Evolutionary conservation across 2,888 invertebrate species (phyloP).

Genomic region (Agapostemon virescens): DNA sequence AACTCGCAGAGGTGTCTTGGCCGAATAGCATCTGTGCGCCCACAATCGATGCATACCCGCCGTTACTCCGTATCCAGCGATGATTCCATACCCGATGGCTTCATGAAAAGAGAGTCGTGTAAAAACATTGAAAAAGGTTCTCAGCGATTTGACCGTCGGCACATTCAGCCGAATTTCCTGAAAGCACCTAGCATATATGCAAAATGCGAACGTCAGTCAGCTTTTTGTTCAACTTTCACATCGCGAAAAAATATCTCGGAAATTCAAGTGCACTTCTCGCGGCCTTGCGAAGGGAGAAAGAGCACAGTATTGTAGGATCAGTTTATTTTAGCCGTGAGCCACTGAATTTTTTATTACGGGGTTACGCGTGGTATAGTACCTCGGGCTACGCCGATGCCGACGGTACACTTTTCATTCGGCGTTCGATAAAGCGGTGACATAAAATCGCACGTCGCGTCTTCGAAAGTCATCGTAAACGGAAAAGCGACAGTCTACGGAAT

Average conservation of each 20-base stretch:
- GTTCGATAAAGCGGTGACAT: background rate
- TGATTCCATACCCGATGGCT: slow-evolving; percentile 53
- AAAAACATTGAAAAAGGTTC: slow-evolving; percentile 2
- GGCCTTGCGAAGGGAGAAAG: background rate
- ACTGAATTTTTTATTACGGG: background rate
- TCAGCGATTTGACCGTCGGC: slow-evolving; percentile 3
- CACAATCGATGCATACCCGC: slow-evolving; percentile 96
- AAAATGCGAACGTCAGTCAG: background rate
- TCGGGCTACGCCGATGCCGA: background rate
- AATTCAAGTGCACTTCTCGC: background rate
- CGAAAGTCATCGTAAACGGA: background rate
- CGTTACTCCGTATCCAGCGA: slow-evolving; percentile 87
- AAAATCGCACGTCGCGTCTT: background rate
- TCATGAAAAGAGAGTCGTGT: background rate
- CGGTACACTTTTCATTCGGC: background rate
- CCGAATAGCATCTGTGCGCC: slow-evolving; percentile 94
- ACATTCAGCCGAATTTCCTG: background rate
- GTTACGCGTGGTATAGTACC: background rate
- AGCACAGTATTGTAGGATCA: background rate
- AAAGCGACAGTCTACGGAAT: background rate
- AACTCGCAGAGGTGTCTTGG: slow-evolving; percentile 87
- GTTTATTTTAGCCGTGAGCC: background rate
- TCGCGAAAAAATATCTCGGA: slow-evolving; percentile 4
- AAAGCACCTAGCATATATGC: background rate
- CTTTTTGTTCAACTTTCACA: background rate